These are phyloP conservation scores for Pipa parva DNA, from an alignment of 2,113 vertebrate genomes.

Conservation along the genomic window DNA sequence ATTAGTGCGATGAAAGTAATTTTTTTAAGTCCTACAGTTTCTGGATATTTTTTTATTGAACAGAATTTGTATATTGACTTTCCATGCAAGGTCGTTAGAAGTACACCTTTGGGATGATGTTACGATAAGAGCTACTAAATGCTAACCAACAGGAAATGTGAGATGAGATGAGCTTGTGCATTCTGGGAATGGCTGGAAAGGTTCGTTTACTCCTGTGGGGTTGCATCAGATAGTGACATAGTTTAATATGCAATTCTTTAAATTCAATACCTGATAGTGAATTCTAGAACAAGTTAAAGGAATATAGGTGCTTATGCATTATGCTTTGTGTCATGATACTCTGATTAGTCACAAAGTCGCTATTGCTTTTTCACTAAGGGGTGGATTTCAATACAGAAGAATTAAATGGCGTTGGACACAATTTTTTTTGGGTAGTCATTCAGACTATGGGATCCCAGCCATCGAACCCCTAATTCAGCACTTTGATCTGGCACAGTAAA, in stretches of 20 bases:
- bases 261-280: not conserved
- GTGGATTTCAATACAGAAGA: no score
- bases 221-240: not conserved
- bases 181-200: not conserved
- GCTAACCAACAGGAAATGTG: not conserved
- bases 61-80: not conserved
- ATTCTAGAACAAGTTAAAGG: not conserved
- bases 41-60: not conserved
- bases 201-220: not conserved
- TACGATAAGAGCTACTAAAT: not conserved
- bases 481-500: no score
- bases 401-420: no score
- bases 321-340: no score
- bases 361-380: no score
- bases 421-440: no score
- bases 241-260: not conserved
- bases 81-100: not conserved
- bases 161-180: not conserved
- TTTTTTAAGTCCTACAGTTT: no score
- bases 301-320: no score
- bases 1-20: no score
- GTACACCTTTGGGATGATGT: conserved; percentile 6
- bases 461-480: no score
- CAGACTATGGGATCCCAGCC: no score
- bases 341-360: no score